Evolutionary conservation across 1,140 invertebrate species (phyloP).

Genomic region (Bombus affinis): DNA sequence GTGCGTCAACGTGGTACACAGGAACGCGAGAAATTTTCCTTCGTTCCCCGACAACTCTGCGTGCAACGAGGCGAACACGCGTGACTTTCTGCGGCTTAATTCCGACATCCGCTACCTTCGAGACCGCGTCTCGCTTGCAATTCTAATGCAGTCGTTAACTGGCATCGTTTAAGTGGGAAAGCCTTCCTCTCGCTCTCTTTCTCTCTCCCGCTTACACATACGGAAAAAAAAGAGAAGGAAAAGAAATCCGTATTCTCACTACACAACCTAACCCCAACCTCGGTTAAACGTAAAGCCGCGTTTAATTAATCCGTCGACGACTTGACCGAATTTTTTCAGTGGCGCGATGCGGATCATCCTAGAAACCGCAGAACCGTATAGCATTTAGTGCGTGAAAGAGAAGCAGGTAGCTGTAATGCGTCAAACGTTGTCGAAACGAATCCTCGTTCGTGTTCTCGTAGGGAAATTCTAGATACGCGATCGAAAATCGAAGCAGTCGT

Average conservation of each 20-base stretch:
- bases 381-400: constrained; percentile 62
- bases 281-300: constrained; percentile 39
- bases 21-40: background rate
- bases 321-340: constrained; percentile 59
- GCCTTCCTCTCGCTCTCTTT: background rate
- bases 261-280: background rate
- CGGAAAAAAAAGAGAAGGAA: background rate
- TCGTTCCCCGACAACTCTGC: background rate
- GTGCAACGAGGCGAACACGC: constrained; percentile 6
- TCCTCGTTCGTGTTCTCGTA: background rate
- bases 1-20: background rate
- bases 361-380: constrained; percentile 55
- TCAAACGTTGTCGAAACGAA: background rate
- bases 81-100: constrained; percentile 29
- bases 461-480: background rate
- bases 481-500: background rate
- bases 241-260: background rate
- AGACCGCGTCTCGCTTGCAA: constrained; percentile 27
- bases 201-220: background rate
- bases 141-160: constrained; percentile 49
- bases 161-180: constrained; percentile 35
- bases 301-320: constrained; percentile 61
- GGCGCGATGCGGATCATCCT: constrained; percentile 57
- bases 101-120: constrained; percentile 26
- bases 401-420: background rate